phyloP scores from a whole-genome alignment of 2,113 vertebrate genomes.

The Ginglymostoma cirratum region DNA sequence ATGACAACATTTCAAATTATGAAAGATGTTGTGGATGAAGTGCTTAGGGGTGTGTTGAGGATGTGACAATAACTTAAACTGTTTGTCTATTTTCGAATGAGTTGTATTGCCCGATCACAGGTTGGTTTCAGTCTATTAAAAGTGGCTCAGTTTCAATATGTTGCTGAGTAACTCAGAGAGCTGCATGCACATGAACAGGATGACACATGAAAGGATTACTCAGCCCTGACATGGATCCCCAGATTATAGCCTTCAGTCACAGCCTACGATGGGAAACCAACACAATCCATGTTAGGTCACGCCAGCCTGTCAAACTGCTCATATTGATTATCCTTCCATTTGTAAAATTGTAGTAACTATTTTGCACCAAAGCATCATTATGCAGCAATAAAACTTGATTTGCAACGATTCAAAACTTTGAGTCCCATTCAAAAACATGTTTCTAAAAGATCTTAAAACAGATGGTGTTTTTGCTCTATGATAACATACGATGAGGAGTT shows the following conservation, averaged over 20 bases:
- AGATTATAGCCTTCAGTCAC: neutral
- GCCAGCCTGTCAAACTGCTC: neutral
- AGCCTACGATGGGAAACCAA: neutral
- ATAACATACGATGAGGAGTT: neutral
- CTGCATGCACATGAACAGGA: neutral
- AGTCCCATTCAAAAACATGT: neutral
- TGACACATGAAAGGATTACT: neutral
- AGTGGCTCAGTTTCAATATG: neutral
- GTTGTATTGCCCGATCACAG: neutral
- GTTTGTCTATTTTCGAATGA: neutral
- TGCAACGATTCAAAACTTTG: neutral
- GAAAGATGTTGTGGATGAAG: neutral
- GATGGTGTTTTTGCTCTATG: neutral
- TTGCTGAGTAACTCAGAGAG: neutral
- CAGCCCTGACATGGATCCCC: neutral
- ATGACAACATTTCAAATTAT: neutral
- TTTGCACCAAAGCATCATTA: neutral
- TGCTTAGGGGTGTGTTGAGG: neutral
- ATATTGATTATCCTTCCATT: neutral
- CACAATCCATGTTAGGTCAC: neutral
- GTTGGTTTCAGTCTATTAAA: neutral
- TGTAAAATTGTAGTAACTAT: neutral
- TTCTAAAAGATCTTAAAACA: neutral
- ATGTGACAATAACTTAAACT: neutral
- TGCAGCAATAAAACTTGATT: neutral